Evolutionary conservation across 2,888 invertebrate species (phyloP).

Genomic region (Cerastis leucographa): DNA sequence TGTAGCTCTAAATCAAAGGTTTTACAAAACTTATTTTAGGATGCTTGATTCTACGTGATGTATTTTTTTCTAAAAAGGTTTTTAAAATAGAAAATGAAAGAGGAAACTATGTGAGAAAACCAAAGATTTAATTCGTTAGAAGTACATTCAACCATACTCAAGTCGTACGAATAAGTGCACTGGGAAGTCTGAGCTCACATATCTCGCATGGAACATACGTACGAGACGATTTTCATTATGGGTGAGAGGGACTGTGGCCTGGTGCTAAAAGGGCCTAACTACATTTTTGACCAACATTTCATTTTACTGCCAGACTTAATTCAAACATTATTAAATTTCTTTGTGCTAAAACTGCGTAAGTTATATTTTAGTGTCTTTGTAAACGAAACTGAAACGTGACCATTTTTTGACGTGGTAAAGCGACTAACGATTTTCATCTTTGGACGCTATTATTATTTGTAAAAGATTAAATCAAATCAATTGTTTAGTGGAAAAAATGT

Average conservation of each 20-base stretch:
- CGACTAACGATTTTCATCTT: neutral
- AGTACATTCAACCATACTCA: constrained; percentile 1
- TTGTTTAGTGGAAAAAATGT: neutral
- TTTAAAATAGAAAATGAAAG: neutral
- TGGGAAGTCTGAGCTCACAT: neutral
- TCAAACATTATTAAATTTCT: neutral
- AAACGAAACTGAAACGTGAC: too few species aligned
- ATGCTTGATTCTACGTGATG: constrained; percentile 33
- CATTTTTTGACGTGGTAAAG: neutral
- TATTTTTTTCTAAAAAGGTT: neutral
- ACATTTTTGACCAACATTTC: neutral
- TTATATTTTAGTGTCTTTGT: neutral
- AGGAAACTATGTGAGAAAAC: neutral
- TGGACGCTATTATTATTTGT: too few species aligned
- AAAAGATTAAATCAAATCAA: neutral
- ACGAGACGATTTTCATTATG: neutral
- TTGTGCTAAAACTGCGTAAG: neutral
- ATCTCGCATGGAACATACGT: neutral
- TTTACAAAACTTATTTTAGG: constrained; percentile 60
- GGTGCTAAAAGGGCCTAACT: neutral
- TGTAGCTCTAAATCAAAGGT: constrained; percentile 28
- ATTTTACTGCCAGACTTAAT: neutral
- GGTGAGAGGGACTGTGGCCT: neutral
- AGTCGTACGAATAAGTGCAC: neutral
- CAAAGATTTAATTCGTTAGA: neutral